Base-by-base conservation (phyloP, 1,140 invertebrate species). In the Euura saliciscinereae region DNA sequence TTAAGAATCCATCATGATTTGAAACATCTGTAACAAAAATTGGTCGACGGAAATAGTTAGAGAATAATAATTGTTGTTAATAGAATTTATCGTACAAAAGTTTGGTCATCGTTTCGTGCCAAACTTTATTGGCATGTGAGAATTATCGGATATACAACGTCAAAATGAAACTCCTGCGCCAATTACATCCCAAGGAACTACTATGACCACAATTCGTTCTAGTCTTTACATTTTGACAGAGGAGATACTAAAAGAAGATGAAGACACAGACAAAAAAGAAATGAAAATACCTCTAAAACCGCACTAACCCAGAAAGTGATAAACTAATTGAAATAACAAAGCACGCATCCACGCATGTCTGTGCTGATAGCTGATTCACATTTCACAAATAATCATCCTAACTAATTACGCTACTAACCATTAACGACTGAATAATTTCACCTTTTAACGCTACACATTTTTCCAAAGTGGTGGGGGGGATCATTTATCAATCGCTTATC, bases 1-100 rank as follows among this genome's bases (percentile, higher is more conserved):
- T 45, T 83, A 81, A 74, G 81, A 83, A 83, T 85, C 69, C 84
- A 81, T 78, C 85, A 86, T 75, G 76, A 85, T 82, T 85, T 86
- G 82, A 86, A 86, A 82, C 79, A 81, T 70, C 80, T 84, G 78
- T 86, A 85, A 75, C 74, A 74, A 77, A 28, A 79, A 78, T 79
- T 80, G 76, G 45, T 45, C 78, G 72, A 64, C 72, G 75, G 78
- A 72, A 66, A 77, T 76, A 76, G 64, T 44, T 44, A 78, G 71
- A 28, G 28, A 72, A 75, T 42, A 75, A 76, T 81, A 78, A 69
- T 77, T 72, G 73, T 67, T 45, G 68, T 76, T 74, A 78, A 8
- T 3, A 74, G 13, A 43, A 72, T 73, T 59, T n/a, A n/a, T 59
- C 13, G 13, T 59, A 6, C 51, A 59, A 59, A 59, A n/a, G 51